Evolutionary conservation across 2,797 vertebrate genomes (phyloP), one percentile per base, ranked within the genome.

Genomic region (Lagodon rhomboides): DNA sequence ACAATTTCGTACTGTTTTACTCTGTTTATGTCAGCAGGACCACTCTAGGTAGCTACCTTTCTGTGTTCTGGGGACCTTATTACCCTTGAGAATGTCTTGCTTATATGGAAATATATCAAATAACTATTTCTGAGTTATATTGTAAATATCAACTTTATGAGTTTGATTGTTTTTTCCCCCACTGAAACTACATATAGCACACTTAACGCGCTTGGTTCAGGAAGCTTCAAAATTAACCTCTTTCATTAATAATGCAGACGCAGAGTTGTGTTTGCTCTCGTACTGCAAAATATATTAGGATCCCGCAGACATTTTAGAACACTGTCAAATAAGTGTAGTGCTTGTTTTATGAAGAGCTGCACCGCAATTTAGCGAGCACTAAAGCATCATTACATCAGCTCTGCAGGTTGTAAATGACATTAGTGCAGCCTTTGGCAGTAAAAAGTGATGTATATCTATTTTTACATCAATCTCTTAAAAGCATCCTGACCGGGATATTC

Each of bases 401-500:
- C 30, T 63, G 27, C 61, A 47, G 75, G 62, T 23, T 55, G 27
- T 67, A 73, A 77, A 75, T 58, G 18, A 59, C 61, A 75, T 80
- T 41, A 82, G 20, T 59, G 50, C 25, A 70, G 49, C 47, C 60
- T 70, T 58, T 43, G 11, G 68, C 60, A 80, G 50, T 30, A 73
- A 77, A 77, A 27, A 62, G 12, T 38, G 16, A 72, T 64, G 55
- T 69, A 59, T n/a, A 79, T 76, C 38, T 70, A 73, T 83, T 82
- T 77, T 75, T 70, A 62, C 70, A 81, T 68, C 41, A 67, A 20
- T 76, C 16, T 68, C 64, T 78, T 79, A 53, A 83, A 78, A 82
- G 54, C 67, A 74, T 70, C 75, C 67, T 75, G 73, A 80, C 56
- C 51, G 59, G 63, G 38, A 78, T 68, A 38, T 80, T 76, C 72